Base-by-base conservation (phyloP, 23 tunicate genomes). In the Clavelina lepadiformis region DNA sequence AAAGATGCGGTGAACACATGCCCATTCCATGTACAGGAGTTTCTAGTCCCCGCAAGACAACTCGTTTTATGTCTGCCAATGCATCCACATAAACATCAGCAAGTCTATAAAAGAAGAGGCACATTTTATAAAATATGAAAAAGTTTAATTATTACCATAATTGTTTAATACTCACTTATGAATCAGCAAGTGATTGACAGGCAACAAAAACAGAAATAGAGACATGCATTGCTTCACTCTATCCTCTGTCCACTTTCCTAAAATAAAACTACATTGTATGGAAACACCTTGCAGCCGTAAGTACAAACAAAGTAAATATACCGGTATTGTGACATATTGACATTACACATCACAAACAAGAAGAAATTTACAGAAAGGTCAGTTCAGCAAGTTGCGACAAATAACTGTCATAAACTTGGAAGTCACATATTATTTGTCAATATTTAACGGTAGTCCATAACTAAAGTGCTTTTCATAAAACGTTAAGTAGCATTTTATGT, bases 11-110 rank as follows among this genome's bases (percentile, higher is more conserved):
- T 15, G 88, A 86, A 2, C 71, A 73, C 99, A 86, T 89, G n/a
- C 88, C 89, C 84, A 94, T 71, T 30, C 75, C 82, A 46, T 75
- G 28, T 3, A 94, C 91, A 6, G 95, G 95, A 3, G 72, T 71
- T 22, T 94, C 99, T 25, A 94, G 51, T 0, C 76, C 67, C 5
- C 88, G 72, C 54, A 86, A 54, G 0, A 94, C 71, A 13, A 77
- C 78, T 34, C 99, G 71, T 44, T 81, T 86, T 1, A 86, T 82
- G 38, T 80, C 83, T 13, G 88, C 93, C n/a, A 49, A 50, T 1
- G 99, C 59, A 56, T 71, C 69, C 1, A 80, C 82, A 52, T 86
- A 94, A 2, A 86, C 72, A 6, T 70, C 91, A 19, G 95, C 95
- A 0, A 94, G 61, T 13, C 89, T 82, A 69, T 1, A 34, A 35